Base-by-base conservation (phyloP, 2,113 vertebrate genomes). In the Turnix velox region DNA sequence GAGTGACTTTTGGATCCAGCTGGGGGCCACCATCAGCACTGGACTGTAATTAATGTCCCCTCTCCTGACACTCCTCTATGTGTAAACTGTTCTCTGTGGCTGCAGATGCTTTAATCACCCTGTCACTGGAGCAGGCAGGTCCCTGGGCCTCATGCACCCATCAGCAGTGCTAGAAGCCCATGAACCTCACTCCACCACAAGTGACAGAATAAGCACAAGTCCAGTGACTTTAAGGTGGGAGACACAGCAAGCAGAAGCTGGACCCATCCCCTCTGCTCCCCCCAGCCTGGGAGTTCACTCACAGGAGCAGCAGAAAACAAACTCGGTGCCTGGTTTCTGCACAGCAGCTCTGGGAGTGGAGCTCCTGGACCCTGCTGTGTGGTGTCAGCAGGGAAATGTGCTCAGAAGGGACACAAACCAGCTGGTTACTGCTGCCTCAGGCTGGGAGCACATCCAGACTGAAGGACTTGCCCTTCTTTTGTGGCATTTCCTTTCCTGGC, bases 281-380 rank as follows among this genome's bases (percentile, higher is more conserved):
- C 77, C 46, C 9, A 13, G 1, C 45, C 37, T 46, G 1, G 0
- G 22, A 89, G 84, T 43, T 9, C 12, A 7, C 71, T 42, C 58
- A 6, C 23, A 10, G 23, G 10, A 67, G 17, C 8, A 49, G 68
- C 52, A n/a, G 57, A 42, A 30, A 66, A 30, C 30, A 12, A 78
- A n/a, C 35, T 4, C 37, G 31, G 46, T 20, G 14, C 8, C 27
- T 18, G 35, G 12, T 67, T 82, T 67, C 77, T 75, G 43, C 35
- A 40, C 76, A 37, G 43, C 22, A 55, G 63, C 35, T 54, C 65
- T 31, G 7, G 1, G 54, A 0, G 1, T 6, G 40, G 0, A 0
- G 43, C 57, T 37, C 48, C 39, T 24, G 18, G 30, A 9, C 24
- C 18, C 55, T 7, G 18, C 28, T 48, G 43, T 18, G 22, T 1